Conservation (phyloP, 2,797 vertebrate species). For the Tauraco hartlaubi region DNA sequence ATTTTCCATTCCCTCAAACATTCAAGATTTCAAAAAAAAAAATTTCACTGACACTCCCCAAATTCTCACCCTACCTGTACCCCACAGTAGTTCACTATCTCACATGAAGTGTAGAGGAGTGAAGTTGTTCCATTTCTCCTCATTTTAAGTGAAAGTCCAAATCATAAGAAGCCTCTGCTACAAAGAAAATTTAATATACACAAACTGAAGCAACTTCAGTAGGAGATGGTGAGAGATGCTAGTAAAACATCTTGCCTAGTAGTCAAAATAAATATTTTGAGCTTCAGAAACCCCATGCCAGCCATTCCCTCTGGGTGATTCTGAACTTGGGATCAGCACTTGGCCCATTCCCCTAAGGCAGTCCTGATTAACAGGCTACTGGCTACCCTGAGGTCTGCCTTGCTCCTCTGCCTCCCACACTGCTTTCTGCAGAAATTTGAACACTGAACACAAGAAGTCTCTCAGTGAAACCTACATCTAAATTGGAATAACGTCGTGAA, state of each 20-base stretch:
- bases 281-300: neutral
- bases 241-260: neutral
- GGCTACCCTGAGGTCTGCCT: neutral
- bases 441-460: neutral
- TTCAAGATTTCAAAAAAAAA: neutral
- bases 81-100: neutral
- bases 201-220: neutral
- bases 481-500: neutral
- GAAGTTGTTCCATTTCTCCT: neutral
- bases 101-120: neutral
- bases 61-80: neutral
- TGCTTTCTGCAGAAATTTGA: neutral
- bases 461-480: neutral
- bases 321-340: neutral
- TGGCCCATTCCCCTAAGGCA: neutral
- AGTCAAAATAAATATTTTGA: neutral
- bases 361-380: neutral
- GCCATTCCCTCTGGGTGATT: neutral
- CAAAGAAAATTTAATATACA: neutral
- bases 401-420: neutral
- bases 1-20: neutral
- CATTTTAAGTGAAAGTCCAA: neutral
- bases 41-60: neutral
- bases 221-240: neutral
- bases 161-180: neutral